Conservation (phyloP, 2,113 vertebrate species). For the Ptyas mucosa region DNA sequence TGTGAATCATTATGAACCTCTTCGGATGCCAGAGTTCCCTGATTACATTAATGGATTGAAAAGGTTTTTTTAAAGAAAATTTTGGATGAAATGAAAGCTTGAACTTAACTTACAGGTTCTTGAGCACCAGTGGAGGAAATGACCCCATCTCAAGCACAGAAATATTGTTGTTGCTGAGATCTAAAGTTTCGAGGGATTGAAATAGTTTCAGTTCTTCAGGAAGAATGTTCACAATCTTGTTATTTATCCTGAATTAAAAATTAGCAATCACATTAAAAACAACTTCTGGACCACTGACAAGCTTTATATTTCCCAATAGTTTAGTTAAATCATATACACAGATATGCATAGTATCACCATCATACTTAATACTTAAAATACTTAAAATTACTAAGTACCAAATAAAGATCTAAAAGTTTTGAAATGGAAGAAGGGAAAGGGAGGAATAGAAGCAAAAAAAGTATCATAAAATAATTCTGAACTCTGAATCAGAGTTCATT, state of each 20-base stretch:
- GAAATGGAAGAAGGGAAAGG: neutral
- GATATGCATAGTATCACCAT: neutral
- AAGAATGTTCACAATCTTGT: constrained; percentile 80
- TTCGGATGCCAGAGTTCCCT: neutral
- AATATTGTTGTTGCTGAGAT: constrained; percentile 90
- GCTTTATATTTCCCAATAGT: neutral
- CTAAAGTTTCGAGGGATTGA: constrained; percentile 84
- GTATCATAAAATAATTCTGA: neutral
- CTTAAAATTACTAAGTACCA: neutral
- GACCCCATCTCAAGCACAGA: constrained; percentile 76
- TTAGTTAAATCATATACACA: neutral
- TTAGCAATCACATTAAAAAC: constrained; percentile 8
- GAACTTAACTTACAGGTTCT: constrained; percentile 83
- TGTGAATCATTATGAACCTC: neutral
- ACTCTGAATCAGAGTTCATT: neutral
- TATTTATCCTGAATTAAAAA: constrained; percentile 82
- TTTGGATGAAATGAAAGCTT: neutral
- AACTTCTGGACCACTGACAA: neutral
- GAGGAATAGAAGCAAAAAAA: neutral
- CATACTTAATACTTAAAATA: neutral
- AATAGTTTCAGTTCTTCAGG: constrained; percentile 78
- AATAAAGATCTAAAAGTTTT: neutral
- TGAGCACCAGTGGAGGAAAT: constrained; percentile 84
- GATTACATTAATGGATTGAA: neutral
- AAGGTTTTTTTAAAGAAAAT: neutral